Percentiles rank a stretch among this genome's conserved stretches.
Evolutionary conservation across 2,888 invertebrate species (phyloP).

Genomic region (Papilio demoleus): DNA sequence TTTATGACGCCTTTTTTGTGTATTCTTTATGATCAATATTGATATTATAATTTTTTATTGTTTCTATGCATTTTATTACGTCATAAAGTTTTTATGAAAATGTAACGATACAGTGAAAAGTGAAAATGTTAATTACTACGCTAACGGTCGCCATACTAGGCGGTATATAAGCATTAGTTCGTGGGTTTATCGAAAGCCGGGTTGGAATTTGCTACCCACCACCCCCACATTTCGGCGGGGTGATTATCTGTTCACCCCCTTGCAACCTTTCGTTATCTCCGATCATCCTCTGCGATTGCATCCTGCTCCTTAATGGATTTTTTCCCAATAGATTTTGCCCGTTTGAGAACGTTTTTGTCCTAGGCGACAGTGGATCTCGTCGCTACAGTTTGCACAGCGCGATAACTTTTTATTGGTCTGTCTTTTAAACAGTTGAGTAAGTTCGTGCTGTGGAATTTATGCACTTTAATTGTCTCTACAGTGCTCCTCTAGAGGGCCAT

Average conservation of each 20-base stretch:
- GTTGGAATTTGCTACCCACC: slow-evolving; percentile 38
- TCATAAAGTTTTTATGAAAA: neutral
- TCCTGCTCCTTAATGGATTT: slow-evolving; percentile 46
- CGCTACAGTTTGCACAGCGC: slow-evolving; percentile 37
- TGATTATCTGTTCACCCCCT: slow-evolving; percentile 43
- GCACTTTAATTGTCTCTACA: slow-evolving; percentile 13
- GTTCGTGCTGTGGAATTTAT: slow-evolving; percentile 22
- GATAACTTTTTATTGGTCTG: slow-evolving; percentile 35
- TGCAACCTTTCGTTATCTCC: slow-evolving; percentile 49
- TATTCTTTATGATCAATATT: no score
- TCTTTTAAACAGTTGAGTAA: slow-evolving; percentile 8
- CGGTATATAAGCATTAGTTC: slow-evolving; percentile 39
- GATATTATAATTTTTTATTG: neutral
- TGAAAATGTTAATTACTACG: neutral
- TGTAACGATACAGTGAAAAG: neutral
- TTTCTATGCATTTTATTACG: neutral
- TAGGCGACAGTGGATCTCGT: slow-evolving; percentile 31
- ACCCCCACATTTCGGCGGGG: slow-evolving; percentile 2
- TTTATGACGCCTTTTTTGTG: neutral
- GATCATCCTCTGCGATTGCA: slow-evolving; percentile 51
- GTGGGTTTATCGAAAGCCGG: slow-evolving; percentile 28
- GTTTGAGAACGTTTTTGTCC: slow-evolving; percentile 37
- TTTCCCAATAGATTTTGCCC: slow-evolving; percentile 45
- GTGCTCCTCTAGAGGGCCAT: neutral
- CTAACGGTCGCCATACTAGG: slow-evolving; percentile 25